Evolutionary conservation across 2,888 invertebrate genomes (phyloP), one percentile per base, ranked within the genome.

Genomic region (Autographa pulchrina): DNA sequence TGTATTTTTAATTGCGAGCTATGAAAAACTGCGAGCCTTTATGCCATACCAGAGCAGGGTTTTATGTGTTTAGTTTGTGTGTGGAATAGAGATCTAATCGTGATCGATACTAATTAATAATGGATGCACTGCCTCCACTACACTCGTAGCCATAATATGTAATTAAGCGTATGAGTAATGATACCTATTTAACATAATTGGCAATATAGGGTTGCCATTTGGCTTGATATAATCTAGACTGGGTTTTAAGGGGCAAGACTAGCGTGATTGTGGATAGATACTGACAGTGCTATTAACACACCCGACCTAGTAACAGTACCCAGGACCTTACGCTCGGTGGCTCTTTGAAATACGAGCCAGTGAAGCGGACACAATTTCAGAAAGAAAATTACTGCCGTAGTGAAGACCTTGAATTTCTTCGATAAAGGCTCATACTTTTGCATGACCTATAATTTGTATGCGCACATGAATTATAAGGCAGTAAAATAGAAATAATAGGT

Each of bases 101-200:
- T 71, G 65, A 77, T 71, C 60, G 32, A 80, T 80, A 41, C 16
- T 68, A 60, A 77, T 77, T 75, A 80, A 68, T 80, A 48, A 75
- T 66, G 68, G 38, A 77, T 65, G 59, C 65, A 56, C 43, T 61
- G 62, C 60, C 63, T 71, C 65, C 38, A 41, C 59, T 43, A 31
- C 43, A 63, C 58, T 61, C 65, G 71, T 60, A 56, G 25, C 54
- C 54, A 56, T 56, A 54, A 54, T 65, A 58, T 65, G 52, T 71
- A 68, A 77, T 80, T 77, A 77, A 71, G 65, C 60, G 63, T 52
- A 80, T 80, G 65, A 80, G 71, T 77, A 79, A 70, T 80, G 2
- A 54, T 54, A 59, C 62, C 58, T 56, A 74, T 74, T 38, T 64
- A 43, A 31, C 35, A 62, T 31, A 16, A 62, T 8, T 43, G 25